Evolutionary conservation across 1,140 invertebrate species (phyloP), one percentile per base, ranked within the genome.

Genomic region (Chrysomallon squamiferum): DNA sequence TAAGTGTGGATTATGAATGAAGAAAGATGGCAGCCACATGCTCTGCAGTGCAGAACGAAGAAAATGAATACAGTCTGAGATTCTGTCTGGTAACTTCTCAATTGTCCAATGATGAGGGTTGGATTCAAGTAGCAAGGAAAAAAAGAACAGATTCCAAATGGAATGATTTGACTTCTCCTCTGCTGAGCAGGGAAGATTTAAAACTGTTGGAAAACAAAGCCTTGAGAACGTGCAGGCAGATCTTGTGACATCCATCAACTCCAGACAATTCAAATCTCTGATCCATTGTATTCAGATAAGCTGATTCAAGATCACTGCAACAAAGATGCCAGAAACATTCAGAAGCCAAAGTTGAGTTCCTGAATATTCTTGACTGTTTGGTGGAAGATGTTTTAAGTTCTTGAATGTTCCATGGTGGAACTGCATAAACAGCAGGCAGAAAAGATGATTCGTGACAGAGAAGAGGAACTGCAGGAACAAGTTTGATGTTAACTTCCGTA

Each of bases 21-120:
- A 70, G 64, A 80, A 80, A 32, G 74, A 72, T 27, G 80, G 78
- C 29, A 82, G 70, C 27, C 72, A 69, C 7, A 47, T 52, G 50
- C 71, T 73, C 49, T 71, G 54, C 27, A 77, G 62, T 2, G 80
- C 72, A 35, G 70, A 62, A 20, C 68, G 58, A 9, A 82, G 63
- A 49, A 80, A 82, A 60, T 74, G 69, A 35, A 77, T 66, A 27
- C 62, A 62, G 65, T 82, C 80, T 2, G 80, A 82, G 27, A 82
- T 62, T 52, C 80, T 59, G 29, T 76, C 71, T 3, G 72, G 58
- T 7, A 82, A 50, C 25, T 62, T 60, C 2, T 69, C 58, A 20
- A 77, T 64, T n/a, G 59, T 64, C 80, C 80, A 82, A 27, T 74
- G 62, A 7, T 47, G 38, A 18, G 75, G 67, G 6, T 60, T 58